Conservation (phyloP, 2,888 invertebrate genomes). For the Idaea aversata region DNA sequence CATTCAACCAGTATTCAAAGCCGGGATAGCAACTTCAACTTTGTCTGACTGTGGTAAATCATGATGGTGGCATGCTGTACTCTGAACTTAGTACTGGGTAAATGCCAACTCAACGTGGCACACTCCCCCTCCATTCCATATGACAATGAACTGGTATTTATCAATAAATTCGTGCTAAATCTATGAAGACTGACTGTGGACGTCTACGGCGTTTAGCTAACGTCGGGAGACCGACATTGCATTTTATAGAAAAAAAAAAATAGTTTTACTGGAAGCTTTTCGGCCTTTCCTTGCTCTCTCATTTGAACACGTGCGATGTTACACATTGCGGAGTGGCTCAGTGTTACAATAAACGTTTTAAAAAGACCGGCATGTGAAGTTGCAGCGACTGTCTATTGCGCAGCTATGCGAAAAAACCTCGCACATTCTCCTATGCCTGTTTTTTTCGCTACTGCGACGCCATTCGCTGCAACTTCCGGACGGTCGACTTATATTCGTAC, state of each 20-base stretch:
- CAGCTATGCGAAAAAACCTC: background rate
- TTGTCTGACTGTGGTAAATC: background rate
- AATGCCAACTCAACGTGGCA: background rate
- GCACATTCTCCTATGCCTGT: background rate
- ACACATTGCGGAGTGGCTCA: conserved; percentile 57
- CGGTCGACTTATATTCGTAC: background rate
- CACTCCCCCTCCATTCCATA: conserved; percentile 32
- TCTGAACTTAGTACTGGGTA: background rate
- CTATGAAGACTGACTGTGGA: conserved; percentile 61
- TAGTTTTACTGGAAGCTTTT: conserved; percentile 48
- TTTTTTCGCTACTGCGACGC: background rate
- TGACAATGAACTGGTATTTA: conserved; percentile 32
- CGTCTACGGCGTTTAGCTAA: conserved; percentile 53
- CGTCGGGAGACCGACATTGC: conserved; percentile 55
- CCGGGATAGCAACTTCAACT: background rate
- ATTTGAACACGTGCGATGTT: conserved; percentile 67
- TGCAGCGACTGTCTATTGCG: background rate
- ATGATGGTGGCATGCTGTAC: background rate
- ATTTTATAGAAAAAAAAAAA: conserved; percentile 66
- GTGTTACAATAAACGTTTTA: conserved; percentile 22
- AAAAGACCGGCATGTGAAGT: conserved; percentile 22
- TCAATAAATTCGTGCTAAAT: conserved; percentile 46
- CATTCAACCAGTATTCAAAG: background rate
- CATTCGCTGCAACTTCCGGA: background rate
- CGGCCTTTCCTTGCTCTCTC: conserved; percentile 72